Conservation (phyloP, 2,797 vertebrate genomes). For the Galago senegalensis region DNA sequence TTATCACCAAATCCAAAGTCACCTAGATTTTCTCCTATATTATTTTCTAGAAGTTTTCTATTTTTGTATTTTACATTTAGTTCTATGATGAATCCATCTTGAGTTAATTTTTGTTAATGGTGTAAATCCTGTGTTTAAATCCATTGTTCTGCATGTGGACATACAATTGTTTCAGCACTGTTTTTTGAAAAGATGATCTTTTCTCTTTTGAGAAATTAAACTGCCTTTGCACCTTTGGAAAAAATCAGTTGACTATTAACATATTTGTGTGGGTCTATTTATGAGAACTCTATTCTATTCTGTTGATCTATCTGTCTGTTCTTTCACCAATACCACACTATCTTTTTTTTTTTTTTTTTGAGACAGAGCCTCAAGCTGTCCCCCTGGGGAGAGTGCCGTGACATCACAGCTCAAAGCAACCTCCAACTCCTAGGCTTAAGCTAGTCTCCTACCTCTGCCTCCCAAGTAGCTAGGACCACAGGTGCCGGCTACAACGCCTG, state of each 20-base stretch:
- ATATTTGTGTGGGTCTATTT: background rate
- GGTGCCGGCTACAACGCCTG: too few relatives aligned
- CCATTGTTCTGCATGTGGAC: background rate
- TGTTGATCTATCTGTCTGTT: background rate
- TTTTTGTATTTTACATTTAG: background rate
- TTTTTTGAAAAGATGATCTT: background rate
- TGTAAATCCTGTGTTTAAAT: background rate
- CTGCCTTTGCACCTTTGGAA: background rate
- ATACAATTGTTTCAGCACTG: background rate
- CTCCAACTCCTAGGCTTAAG: too few relatives aligned
- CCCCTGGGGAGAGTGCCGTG: too few relatives aligned
- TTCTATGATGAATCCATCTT: background rate
- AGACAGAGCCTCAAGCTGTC: too few relatives aligned
- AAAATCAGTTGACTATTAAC: background rate
- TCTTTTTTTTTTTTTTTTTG: background rate
- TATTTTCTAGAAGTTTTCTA: background rate
- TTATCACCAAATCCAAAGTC: background rate
- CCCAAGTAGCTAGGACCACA: too few relatives aligned
- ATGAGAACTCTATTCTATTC: conserved; percentile 15
- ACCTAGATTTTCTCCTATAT: conserved; percentile 18
- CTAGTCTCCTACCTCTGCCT: too few relatives aligned
- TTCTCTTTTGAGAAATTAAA: background rate
- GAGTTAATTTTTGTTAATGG: background rate
- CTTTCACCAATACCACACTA: background rate
- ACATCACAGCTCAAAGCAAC: too few relatives aligned